Base-by-base conservation (phyloP, 2,113 vertebrate genomes). In the Cheilinus undulatus region DNA sequence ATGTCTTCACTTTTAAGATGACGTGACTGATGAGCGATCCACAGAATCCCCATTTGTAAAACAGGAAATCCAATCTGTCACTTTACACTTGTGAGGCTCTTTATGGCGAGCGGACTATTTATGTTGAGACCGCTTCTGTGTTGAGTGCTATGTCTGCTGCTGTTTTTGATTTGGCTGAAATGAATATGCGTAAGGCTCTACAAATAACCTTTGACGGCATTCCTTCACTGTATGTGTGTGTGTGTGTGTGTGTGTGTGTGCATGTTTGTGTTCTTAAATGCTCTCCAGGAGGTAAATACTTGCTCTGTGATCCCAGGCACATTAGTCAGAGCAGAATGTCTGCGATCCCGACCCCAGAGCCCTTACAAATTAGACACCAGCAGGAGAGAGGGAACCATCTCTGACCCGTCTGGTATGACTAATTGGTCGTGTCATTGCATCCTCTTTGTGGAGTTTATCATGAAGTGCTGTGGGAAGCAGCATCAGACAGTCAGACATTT, bases 51-150 rank as follows among this genome's bases (percentile, higher is more conserved):
- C 59, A 28, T 52, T 73, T 69, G 70, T 72, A 82, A 56, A 17
- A 57, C 65, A 60, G 73, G 86, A 82, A 84, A 89, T 70, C 56
- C 22, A 80, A 89, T 83, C 81, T 20, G 64, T 46, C 42, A 74
- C 65, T 79, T 86, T 52, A 78, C 69, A 81, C 85, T 67, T 56
- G 51, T 27, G 30, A 32, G 51, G 28, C 75, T 78, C 84, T 69
- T 63, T 52, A 84, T 12, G 14, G 23, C 28, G 19, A 53, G 57
- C 54, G 9, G 74, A 65, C 86, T 90, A 84, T 87, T 86, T 82
- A 40, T 74, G 80, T 73, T 73, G 62, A 53, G 51, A 43, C 69
- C 61, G 54, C 70, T 85, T 73, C 52, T 84, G 67, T 83, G 61
- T 69, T 28, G 24, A 64, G 4, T 80, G 72, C 34, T 50, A 66